Percentiles rank a stretch among this genome's conserved stretches.
Conservation (phyloP, 1,140 invertebrate genomes). For the Anoplolepis gracilipes region DNA sequence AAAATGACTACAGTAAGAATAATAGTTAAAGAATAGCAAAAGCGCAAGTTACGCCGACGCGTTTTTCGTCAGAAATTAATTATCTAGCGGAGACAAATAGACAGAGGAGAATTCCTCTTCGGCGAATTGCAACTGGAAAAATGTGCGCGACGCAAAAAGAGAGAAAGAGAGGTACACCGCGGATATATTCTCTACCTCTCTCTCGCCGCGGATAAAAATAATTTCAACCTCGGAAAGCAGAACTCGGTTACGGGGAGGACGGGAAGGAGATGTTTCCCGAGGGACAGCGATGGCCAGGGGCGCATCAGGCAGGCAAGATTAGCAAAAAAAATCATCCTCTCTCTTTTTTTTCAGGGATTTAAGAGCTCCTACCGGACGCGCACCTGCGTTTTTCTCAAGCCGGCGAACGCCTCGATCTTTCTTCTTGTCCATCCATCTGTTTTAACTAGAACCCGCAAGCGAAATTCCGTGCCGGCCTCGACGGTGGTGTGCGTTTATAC, state of each 20-base stretch:
- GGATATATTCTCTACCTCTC: constrained; percentile 2
- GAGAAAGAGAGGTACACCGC: neutral
- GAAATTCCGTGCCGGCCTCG: constrained; percentile 46
- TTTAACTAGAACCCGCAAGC: constrained; percentile 43
- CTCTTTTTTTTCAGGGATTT: constrained; percentile 64
- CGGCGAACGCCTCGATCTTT: constrained; percentile 57
- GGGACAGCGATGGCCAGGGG: constrained; percentile 33
- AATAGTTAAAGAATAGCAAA: neutral
- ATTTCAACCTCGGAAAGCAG: constrained; percentile 32
- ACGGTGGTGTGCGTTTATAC: neutral
- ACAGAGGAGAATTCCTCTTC: neutral
- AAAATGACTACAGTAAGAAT: constrained; percentile 1
- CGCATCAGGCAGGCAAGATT: constrained; percentile 11
- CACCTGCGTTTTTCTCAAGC: constrained; percentile 67
- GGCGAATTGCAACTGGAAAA: neutral
- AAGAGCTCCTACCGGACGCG: constrained; percentile 56
- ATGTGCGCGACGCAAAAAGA: neutral
- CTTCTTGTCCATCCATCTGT: constrained; percentile 53
- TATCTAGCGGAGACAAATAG: constrained; percentile 51
- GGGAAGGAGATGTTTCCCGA: neutral
- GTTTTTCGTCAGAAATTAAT: constrained; percentile 60
- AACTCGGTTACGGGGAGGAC: neutral
- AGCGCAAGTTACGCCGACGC: neutral
- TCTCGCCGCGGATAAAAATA: constrained; percentile 25
- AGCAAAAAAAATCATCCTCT: constrained; percentile 36